A percentile compares a stretch with the other conserved stretches of the same genome.
Conservation (phyloP, 1,140 invertebrate genomes). For the Plectrocnemia conspersa region DNA sequence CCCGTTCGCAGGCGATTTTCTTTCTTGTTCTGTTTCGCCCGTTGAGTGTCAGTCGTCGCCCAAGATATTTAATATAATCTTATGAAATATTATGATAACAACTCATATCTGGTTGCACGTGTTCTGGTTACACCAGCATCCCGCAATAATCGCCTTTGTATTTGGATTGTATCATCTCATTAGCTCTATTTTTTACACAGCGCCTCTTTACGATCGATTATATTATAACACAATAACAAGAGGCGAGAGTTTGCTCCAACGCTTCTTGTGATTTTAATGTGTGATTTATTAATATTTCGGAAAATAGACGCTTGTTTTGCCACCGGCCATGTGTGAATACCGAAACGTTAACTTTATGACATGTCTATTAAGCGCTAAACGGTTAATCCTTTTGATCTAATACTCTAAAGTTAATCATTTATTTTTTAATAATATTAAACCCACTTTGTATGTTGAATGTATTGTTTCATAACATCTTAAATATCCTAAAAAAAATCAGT, state of each 20-base stretch:
- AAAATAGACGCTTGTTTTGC: constrained; percentile 18
- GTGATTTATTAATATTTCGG: constrained; percentile 32
- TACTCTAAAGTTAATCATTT: too few relatives aligned
- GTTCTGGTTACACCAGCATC: too few relatives aligned
- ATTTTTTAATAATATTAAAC: too few relatives aligned
- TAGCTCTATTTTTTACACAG: too few relatives aligned
- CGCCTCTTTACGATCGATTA: too few relatives aligned
- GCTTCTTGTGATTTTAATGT: constrained; percentile 36
- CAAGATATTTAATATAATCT: constrained; percentile 56
- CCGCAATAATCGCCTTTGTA: too few relatives aligned
- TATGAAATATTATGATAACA: constrained; percentile 57
- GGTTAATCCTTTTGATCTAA: too few relatives aligned
- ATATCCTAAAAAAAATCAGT: too few relatives aligned
- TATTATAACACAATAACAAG: too few relatives aligned
- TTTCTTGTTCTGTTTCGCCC: constrained; percentile 24
- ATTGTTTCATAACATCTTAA: too few relatives aligned
- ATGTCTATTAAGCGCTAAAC: constrained; percentile 9
- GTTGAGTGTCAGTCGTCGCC: constrained; percentile 52
- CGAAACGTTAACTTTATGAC: constrained; percentile 5
- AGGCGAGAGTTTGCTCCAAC: too few relatives aligned
- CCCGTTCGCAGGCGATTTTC: constrained; percentile 16
- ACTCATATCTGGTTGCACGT: constrained; percentile 36
- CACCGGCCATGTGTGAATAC: constrained; percentile 14
- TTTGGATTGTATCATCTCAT: constrained; percentile 12
- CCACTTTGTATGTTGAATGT: too few relatives aligned